A percentile compares a stretch with the other conserved stretches of the same genome.
These are phyloP conservation scores for Corythornis cristatus DNA, from an alignment of 2,113 vertebrate genomes.

Conservation along the genomic window DNA sequence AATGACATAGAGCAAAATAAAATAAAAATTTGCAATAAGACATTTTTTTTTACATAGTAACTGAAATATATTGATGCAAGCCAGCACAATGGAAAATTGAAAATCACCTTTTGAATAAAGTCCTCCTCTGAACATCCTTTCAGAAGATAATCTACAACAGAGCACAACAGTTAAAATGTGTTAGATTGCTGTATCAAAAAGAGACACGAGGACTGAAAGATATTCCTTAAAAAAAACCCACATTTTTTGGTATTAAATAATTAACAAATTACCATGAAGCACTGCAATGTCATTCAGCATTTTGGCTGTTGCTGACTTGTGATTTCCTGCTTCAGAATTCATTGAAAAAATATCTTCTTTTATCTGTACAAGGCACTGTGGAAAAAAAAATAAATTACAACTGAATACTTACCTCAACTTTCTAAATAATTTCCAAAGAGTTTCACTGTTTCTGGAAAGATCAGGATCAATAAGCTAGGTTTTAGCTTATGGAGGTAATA, in stretches of 20 bases:
- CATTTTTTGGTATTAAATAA: not conserved
- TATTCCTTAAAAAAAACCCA: not conserved
- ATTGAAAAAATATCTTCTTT: conserved; percentile 51
- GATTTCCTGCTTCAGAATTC: conserved; percentile 31
- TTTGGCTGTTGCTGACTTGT: not conserved
- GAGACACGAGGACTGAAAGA: not conserved
- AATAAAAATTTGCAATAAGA: not conserved
- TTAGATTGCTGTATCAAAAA: not conserved
- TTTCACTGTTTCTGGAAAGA: not conserved
- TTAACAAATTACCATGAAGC: conserved; percentile 14
- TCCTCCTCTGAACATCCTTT: conserved; percentile 19
- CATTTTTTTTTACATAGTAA: not conserved
- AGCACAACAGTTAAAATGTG: not conserved
- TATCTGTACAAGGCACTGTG: conserved; percentile 51
- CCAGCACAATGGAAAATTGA: not conserved
- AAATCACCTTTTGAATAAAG: conserved; percentile 30
- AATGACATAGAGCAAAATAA: not conserved
- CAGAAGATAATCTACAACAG: conserved; percentile 9
- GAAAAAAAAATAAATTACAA: not conserved
- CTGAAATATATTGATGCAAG: not conserved
- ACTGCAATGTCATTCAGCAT: not conserved
- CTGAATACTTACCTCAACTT: not conserved
- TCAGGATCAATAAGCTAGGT: not conserved
- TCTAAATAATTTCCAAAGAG: not conserved
- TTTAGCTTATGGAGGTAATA: not conserved